A percentile compares a stretch with the other conserved stretches of the same genome.
Conservation (phyloP, 2,888 invertebrate species). For the Fragum fragum region DNA sequence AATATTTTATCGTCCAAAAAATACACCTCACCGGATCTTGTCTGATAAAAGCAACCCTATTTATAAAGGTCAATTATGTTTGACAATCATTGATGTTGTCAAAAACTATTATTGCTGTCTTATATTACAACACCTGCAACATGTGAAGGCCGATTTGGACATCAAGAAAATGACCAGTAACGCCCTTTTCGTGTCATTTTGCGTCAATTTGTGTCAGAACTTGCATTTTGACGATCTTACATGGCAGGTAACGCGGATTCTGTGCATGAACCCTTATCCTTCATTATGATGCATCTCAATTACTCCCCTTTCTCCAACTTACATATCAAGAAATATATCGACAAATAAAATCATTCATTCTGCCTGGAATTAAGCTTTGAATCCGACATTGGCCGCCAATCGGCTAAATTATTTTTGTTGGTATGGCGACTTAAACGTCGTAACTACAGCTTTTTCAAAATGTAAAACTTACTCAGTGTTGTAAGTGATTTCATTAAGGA, state of each 20-base stretch:
- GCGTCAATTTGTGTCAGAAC: slow-evolving; percentile 25
- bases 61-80: not conserved
- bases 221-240: not conserved
- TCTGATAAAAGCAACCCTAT: not conserved
- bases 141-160: slow-evolving; percentile 13
- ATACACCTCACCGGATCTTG: not conserved
- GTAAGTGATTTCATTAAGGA: no score
- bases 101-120: slow-evolving; percentile 13
- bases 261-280: not conserved
- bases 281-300: no score
- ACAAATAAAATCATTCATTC: no score
- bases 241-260: slow-evolving; percentile 20
- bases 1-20: not conserved
- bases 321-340: no score
- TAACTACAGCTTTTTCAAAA: no score
- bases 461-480: no score
- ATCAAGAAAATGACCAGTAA: slow-evolving; percentile 19
- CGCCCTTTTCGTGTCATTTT: slow-evolving; percentile 29
- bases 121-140: slow-evolving; percentile 23
- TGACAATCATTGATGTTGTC: slow-evolving; percentile 12
- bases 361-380: no score
- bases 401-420: no score
- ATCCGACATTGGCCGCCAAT: no score
- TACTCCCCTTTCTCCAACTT: no score
- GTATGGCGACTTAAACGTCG: no score